These are phyloP conservation scores for Brachionus rotundiformis DNA, from an alignment of 1,140 invertebrate species.

Conservation along the genomic window DNA sequence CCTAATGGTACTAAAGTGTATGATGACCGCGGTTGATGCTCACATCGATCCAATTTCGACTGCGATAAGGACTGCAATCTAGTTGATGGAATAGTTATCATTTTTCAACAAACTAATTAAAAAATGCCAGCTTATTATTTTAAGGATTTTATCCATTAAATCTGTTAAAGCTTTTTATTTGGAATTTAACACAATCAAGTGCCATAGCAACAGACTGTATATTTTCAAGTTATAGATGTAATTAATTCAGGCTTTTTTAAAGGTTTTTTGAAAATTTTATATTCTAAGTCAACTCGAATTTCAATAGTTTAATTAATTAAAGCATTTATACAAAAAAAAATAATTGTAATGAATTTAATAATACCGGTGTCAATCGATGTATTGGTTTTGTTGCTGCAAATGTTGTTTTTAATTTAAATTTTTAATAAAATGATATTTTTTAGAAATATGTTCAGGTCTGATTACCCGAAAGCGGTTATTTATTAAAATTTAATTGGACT, in stretches of 20 bases:
- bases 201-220: slow-evolving; percentile 47
- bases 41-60: not conserved
- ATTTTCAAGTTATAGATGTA: not conserved
- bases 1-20: slow-evolving; percentile 13
- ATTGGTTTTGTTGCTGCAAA: slow-evolving; percentile 6
- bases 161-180: slow-evolving; percentile 23
- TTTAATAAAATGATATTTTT: slow-evolving; percentile 12
- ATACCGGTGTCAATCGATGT: not conserved
- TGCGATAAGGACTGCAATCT: slow-evolving; percentile 5
- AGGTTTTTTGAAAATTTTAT: not conserved
- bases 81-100: not conserved
- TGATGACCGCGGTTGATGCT: not conserved
- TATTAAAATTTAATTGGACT: slow-evolving; percentile 31
- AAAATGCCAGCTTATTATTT: not conserved
- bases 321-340: not conserved
- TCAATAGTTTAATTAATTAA: not conserved
- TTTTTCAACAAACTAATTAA: not conserved
- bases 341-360: not conserved
- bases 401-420: not conserved
- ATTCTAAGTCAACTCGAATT: slow-evolving; percentile 3
- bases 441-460: not conserved
- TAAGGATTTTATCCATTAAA: slow-evolving; percentile 5
- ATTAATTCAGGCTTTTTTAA: not conserved
- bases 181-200: not conserved
- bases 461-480: slow-evolving; percentile 39